Conservation (phyloP, 2,888 invertebrate genomes). For the Agelastica alni region DNA sequence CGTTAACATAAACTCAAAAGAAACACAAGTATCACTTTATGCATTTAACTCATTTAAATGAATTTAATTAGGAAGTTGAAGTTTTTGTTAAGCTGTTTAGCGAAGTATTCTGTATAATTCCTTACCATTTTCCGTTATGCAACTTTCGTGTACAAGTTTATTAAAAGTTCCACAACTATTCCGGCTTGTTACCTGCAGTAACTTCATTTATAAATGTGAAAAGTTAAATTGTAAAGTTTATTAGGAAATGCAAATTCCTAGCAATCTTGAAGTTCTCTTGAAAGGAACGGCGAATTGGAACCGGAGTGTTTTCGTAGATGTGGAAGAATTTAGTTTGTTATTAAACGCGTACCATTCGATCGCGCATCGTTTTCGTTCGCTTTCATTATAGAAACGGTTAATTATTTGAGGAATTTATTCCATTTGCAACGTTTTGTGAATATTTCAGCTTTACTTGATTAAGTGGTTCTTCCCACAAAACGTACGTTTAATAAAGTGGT, state of each 20-base stretch:
- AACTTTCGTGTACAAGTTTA: slow-evolving; percentile 21
- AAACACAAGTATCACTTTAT: slow-evolving; percentile 1
- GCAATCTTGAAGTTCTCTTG: slow-evolving; percentile 15
- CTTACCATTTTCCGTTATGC: slow-evolving; percentile 23
- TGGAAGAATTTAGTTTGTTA: neutral
- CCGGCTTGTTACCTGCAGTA: slow-evolving; percentile 24
- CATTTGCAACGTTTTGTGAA: too few species aligned
- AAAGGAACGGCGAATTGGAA: slow-evolving; percentile 6
- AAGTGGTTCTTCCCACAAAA: too few species aligned
- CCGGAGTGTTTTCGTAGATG: slow-evolving; percentile 2
- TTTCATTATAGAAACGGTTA: too few species aligned
- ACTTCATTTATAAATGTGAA: slow-evolving; percentile 25
- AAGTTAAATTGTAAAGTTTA: slow-evolving; percentile 24
- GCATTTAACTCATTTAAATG: neutral
- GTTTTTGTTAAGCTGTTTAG: slow-evolving; percentile 17
- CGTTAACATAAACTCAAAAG: too few species aligned
- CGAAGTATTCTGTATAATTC: slow-evolving; percentile 18
- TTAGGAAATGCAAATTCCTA: slow-evolving; percentile 21
- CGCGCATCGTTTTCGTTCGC: too few species aligned
- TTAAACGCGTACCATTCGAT: too few species aligned
- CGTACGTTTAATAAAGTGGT: too few species aligned
- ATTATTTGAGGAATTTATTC: too few species aligned
- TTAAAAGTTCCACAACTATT: slow-evolving; percentile 24
- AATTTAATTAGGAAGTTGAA: slow-evolving; percentile 11
- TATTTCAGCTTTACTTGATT: too few species aligned